Conservation (phyloP, 2,888 invertebrate species). For the Tenodera sinensis region DNA sequence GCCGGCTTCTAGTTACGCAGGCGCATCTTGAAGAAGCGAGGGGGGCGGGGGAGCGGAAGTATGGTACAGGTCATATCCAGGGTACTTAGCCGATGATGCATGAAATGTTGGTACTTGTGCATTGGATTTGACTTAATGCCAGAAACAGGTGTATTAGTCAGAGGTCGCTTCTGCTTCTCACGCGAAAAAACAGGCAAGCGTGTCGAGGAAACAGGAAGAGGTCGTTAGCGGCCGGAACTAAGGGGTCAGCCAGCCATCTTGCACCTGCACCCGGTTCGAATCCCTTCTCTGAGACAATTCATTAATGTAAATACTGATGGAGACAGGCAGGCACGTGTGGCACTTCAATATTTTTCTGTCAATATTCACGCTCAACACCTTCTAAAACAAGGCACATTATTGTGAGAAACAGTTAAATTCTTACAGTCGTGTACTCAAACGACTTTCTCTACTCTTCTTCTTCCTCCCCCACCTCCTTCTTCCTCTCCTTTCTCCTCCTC, state of each 20-base stretch:
- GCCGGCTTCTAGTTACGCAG: too few relatives aligned
- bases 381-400: too few relatives aligned
- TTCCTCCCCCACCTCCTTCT: too few relatives aligned
- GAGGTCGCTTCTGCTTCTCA: conserved; percentile 22
- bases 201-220: conserved; percentile 23
- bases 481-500: too few relatives aligned
- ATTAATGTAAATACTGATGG: too few relatives aligned
- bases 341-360: too few relatives aligned
- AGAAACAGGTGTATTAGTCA: not conserved
- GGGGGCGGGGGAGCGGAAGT: not conserved
- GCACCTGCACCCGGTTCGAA: not conserved
- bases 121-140: not conserved
- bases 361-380: too few relatives aligned
- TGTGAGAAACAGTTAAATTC: too few relatives aligned
- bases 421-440: too few relatives aligned
- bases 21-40: too few relatives aligned
- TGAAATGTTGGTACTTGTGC: not conserved
- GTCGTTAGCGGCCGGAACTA: conserved; percentile 23
- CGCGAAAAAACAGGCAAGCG: conserved; percentile 27
- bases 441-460: too few relatives aligned
- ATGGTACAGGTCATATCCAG: not conserved
- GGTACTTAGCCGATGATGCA: not conserved
- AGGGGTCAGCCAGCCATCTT: not conserved
- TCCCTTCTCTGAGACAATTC: not conserved
- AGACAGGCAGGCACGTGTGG: too few relatives aligned